phyloP scores from a whole-genome alignment of 2,113 vertebrate genomes.

The Donacobius atricapilla region DNA sequence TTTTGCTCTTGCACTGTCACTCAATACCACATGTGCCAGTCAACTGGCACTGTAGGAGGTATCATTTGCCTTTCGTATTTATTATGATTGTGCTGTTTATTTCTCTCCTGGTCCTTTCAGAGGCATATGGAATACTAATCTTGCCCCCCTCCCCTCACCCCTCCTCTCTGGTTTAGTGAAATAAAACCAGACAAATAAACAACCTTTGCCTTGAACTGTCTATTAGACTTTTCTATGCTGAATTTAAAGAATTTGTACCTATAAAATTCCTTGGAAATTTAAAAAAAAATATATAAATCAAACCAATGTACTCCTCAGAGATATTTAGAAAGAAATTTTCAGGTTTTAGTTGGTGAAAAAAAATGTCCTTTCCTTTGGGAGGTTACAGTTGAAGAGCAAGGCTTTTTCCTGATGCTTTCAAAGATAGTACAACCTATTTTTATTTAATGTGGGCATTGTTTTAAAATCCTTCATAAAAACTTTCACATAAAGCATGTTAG shows the following conservation, averaged over 20 bases:
- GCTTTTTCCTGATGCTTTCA: neutral
- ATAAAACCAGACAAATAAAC: neutral
- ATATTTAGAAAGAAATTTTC: neutral
- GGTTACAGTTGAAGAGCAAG: neutral
- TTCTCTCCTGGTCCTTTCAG: neutral
- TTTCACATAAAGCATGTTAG: neutral
- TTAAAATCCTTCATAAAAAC: neutral
- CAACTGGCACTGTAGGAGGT: neutral
- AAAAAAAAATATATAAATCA: neutral
- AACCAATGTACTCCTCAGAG: neutral
- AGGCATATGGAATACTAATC: neutral
- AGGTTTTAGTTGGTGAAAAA: neutral
- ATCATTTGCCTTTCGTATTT: slow-evolving; percentile 5
- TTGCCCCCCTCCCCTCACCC: too few relatives aligned
- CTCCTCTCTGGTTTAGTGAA: neutral
- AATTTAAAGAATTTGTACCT: neutral
- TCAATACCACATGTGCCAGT: neutral
- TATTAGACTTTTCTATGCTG: neutral
- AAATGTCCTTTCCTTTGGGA: neutral
- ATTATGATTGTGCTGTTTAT: neutral
- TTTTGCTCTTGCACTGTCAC: slow-evolving; percentile 8
- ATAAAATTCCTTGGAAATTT: neutral
- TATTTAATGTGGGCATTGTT: neutral
- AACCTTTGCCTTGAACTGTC: neutral
- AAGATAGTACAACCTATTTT: neutral